phyloP scores from a whole-genome alignment of 1,140 invertebrate species.

The Caenorhabditis latens region DNA sequence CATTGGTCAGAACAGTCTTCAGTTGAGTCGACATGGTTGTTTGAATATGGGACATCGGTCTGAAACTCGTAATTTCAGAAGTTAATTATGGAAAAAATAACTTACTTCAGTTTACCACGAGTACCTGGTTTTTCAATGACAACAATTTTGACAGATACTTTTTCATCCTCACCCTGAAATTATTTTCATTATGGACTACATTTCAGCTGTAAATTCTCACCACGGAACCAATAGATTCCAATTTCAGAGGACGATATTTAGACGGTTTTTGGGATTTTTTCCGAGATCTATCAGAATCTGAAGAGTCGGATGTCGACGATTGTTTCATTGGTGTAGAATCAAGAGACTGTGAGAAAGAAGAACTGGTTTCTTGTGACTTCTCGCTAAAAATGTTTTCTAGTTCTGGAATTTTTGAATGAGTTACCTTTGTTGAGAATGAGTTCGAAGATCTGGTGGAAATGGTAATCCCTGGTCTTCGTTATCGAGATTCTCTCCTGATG shows the following conservation, averaged over 20 bases:
- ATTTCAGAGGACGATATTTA: not conserved
- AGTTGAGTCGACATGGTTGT: not conserved
- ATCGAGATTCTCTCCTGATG: not conserved
- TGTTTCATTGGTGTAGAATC: not conserved
- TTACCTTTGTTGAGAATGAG: conserved; percentile 14
- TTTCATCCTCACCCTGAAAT: not conserved
- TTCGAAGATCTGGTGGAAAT: conserved; percentile 23
- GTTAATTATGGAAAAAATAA: not conserved
- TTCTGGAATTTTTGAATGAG: not conserved
- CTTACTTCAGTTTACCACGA: not conserved
- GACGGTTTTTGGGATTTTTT: not conserved
- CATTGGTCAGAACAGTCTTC: not conserved
- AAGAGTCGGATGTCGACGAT: not conserved
- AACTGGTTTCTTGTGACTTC: not conserved
- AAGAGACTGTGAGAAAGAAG: not conserved
- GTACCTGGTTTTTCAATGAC: not conserved
- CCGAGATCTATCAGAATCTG: not conserved
- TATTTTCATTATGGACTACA: not conserved
- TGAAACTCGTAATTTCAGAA: not conserved
- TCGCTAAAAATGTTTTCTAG: not conserved
- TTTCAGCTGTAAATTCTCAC: not conserved
- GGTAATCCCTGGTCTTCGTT: not conserved
- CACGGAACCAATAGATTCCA: not conserved
- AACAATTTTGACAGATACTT: not conserved
- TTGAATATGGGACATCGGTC: not conserved